phyloP scores from a whole-genome alignment of 2,888 invertebrate species.

The Cenopis cana region DNA sequence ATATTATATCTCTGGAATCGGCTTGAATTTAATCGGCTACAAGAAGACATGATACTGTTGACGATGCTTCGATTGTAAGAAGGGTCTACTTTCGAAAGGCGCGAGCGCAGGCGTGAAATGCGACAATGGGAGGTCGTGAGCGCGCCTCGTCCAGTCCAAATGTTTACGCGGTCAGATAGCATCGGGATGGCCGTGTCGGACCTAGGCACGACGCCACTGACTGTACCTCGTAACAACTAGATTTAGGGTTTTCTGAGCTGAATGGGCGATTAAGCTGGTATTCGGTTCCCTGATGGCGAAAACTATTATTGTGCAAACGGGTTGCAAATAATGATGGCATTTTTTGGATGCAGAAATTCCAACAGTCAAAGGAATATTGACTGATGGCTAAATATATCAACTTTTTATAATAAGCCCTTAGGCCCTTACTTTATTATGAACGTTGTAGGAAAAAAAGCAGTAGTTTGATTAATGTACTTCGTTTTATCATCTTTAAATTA shows the following conservation, averaged over 20 bases:
- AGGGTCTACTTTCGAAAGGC: constrained; percentile 49
- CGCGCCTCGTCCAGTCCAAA: constrained; percentile 65
- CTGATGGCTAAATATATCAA: too few species aligned
- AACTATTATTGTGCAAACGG: neutral
- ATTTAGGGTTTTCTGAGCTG: constrained; percentile 18
- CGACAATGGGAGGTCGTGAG: constrained; percentile 70
- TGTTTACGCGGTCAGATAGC: constrained; percentile 71
- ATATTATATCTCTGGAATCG: too few species aligned
- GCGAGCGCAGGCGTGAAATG: constrained; percentile 69
- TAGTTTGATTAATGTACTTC: too few species aligned
- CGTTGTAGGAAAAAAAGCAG: too few species aligned
- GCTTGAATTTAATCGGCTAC: neutral
- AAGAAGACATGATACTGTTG: neutral
- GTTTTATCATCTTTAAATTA: too few species aligned
- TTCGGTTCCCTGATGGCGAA: constrained; percentile 6
- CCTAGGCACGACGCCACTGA: constrained; percentile 34
- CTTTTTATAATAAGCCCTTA: too few species aligned
- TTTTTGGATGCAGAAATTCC: neutral
- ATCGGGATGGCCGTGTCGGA: constrained; percentile 35
- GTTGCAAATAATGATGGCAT: neutral
- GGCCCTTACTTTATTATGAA: too few species aligned
- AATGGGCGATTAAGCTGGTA: constrained; percentile 11
- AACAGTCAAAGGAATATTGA: neutral
- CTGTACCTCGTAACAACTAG: constrained; percentile 21
- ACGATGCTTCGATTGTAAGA: neutral